Evolutionary conservation across 2,888 invertebrate species (phyloP).

Genomic region (Phaonia tiefii): DNA sequence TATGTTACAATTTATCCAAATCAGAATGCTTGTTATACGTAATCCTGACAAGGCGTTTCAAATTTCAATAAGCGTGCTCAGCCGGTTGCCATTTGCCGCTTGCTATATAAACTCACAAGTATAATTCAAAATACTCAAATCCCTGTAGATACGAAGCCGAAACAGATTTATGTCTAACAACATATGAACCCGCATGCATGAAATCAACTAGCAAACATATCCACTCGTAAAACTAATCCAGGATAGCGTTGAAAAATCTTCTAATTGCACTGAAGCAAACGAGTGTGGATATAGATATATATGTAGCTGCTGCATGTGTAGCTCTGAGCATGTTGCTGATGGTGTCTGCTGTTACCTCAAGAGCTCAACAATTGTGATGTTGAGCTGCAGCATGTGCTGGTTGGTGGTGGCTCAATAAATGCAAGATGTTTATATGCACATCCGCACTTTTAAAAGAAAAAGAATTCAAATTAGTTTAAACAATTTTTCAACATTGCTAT

Average conservation of each 20-base stretch:
- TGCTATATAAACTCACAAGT: not conserved
- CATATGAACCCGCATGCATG: constrained; percentile 45
- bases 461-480: constrained; percentile 64
- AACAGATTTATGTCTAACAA: constrained; percentile 58
- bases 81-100: constrained; percentile 26
- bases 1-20: constrained; percentile 33
- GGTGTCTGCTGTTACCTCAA: constrained; percentile 24
- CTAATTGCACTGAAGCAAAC: constrained; percentile 59
- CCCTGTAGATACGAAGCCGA: constrained; percentile 2
- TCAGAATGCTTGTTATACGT: constrained; percentile 42
- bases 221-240: not conserved
- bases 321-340: too few species aligned
- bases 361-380: constrained; percentile 50
- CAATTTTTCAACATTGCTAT: constrained; percentile 56
- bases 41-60: constrained; percentile 61
- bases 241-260: constrained; percentile 44
- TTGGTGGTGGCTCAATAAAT: constrained; percentile 52
- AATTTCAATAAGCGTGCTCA: constrained; percentile 64
- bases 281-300: not conserved
- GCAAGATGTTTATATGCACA: constrained; percentile 51
- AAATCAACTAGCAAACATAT: constrained; percentile 34
- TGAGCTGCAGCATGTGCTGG: constrained; percentile 36
- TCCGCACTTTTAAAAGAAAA: constrained; percentile 20
- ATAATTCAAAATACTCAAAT: too few species aligned
- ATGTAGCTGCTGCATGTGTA: not conserved